Conservation (phyloP, 1,140 invertebrate species). For the Aethina tumida region DNA sequence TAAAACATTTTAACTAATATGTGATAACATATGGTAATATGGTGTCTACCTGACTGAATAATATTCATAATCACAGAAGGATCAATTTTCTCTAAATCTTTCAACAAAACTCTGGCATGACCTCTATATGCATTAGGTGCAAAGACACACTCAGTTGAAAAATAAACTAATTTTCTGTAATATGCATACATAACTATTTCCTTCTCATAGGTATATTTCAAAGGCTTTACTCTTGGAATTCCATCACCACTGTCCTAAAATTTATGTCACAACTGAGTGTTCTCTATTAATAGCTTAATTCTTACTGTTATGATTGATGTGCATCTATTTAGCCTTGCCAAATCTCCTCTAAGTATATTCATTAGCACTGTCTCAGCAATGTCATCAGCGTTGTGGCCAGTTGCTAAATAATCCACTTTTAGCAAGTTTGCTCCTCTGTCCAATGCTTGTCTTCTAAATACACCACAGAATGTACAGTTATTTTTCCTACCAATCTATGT, state of each 20-base stretch:
- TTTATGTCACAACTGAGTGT: slow-evolving; percentile 14
- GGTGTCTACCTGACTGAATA: slow-evolving; percentile 78
- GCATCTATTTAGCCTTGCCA: slow-evolving; percentile 85
- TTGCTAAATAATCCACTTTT: slow-evolving; percentile 87
- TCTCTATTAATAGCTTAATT: slow-evolving; percentile 10
- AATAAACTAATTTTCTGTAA: slow-evolving; percentile 95
- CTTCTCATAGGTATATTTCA: slow-evolving; percentile 99
- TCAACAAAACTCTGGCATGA: slow-evolving; percentile 83
- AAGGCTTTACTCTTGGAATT: slow-evolving; percentile 90
- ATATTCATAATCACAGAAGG: slow-evolving; percentile 95
- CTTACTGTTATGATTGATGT: slow-evolving; percentile 79
- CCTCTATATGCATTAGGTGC: slow-evolving; percentile 97
- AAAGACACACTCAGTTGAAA: slow-evolving; percentile 98
- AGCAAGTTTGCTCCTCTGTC: slow-evolving; percentile 85
- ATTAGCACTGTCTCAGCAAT: slow-evolving; percentile 98
- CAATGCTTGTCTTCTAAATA: slow-evolving; percentile 91
- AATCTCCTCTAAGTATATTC: slow-evolving; percentile 96
- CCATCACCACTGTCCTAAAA: slow-evolving; percentile 63
- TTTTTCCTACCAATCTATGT: slow-evolving; percentile 93
- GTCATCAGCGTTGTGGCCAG: slow-evolving; percentile 99
- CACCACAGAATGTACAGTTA: slow-evolving; percentile 99
- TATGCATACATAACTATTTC: slow-evolving; percentile 99
- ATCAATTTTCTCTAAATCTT: slow-evolving; percentile 91
- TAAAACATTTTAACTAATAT: slow-evolving; percentile 34
- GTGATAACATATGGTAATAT: slow-evolving; percentile 7